Evolutionary conservation across 2,797 vertebrate genomes (phyloP).

Genomic region (Gadopsis marmoratus): DNA sequence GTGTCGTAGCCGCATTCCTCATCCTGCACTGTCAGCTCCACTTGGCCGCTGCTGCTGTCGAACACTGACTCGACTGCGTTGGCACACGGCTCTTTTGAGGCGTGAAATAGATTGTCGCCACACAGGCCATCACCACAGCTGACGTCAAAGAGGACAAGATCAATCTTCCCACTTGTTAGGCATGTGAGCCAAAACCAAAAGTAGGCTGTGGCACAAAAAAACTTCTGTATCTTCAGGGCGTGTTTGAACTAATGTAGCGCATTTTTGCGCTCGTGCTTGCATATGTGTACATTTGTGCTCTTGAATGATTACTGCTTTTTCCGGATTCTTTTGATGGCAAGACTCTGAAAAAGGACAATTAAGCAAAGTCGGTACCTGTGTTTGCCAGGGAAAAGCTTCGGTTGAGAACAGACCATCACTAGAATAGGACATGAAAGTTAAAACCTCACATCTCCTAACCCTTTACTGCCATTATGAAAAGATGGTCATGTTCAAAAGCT

Average conservation of each 20-base stretch:
- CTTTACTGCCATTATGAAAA: slow-evolving; percentile 37
- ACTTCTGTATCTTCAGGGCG: neutral
- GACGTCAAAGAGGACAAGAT: slow-evolving; percentile 36
- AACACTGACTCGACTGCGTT: slow-evolving; percentile 50
- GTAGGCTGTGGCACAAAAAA: slow-evolving; percentile 1
- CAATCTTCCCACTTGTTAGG: slow-evolving; percentile 35
- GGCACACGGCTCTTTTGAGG: slow-evolving; percentile 47
- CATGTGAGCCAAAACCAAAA: slow-evolving; percentile 3
- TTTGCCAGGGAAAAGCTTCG: neutral
- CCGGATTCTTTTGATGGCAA: slow-evolving; percentile 9
- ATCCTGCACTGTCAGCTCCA: slow-evolving; percentile 63
- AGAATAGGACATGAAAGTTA: slow-evolving; percentile 31
- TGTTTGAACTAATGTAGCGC: neutral
- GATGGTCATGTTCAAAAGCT: slow-evolving; percentile 22
- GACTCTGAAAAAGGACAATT: neutral
- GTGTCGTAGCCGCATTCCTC: slow-evolving; percentile 52
- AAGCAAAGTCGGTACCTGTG: slow-evolving; percentile 11
- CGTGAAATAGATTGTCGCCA: slow-evolving; percentile 63
- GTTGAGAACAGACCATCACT: slow-evolving; percentile 7
- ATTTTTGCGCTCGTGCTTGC: slow-evolving; percentile 4
- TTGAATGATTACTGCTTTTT: slow-evolving; percentile 20
- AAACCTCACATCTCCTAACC: slow-evolving; percentile 31
- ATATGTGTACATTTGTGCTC: slow-evolving; percentile 6
- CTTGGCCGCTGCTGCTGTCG: slow-evolving; percentile 46
- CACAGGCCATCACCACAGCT: slow-evolving; percentile 43